Evolutionary conservation across 2,797 vertebrate species (phyloP), one percentile per base, ranked within the genome.

Genomic region (Gymnothorax reevesii): DNA sequence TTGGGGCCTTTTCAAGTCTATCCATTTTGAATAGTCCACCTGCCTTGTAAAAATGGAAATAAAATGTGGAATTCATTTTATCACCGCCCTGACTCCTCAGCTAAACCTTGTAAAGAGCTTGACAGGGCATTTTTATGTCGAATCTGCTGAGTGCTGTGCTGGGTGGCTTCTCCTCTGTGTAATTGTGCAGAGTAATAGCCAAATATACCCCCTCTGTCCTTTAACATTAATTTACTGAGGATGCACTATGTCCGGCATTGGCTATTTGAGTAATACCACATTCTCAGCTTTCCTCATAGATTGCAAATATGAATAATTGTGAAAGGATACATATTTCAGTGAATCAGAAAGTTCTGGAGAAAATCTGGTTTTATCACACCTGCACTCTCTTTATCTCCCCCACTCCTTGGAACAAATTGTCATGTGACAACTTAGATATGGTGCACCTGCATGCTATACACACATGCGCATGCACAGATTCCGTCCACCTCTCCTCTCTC

Each of bases 131-230:
- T 79, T 49, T 66, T 75, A 6, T 79, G 17, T 55, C 7, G 54
- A 79, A 79, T 52, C 75, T 79, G 13, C 49, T 55, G 75, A 79
- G 75, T 79, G 75, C 75, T 79, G 75, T 79, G 49, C 20, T 2
- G 49, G 49, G 49, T 1, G 42, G 69, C 10, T 9, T 22, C 71
- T 75, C 73, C 52, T 5, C 42, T 79, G 52, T 54, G 49, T 79
- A 79, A 79, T 79, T 79, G 20, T 27, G 12, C 75, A 79, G 75
- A 79, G 15, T 54, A 49, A 77, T 22, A 0, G 42, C 73, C 20
- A 17, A 77, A 77, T 49, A 17, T 15, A 77, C 33, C 73, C 12
- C 25, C 9, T 42, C 33, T 42, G 25, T 42, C 10, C 25, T 73
- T 73, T 73, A 33, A 73, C 42, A 73, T 42, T 42, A 73, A 73